These are phyloP conservation scores for Automeris io DNA, from an alignment of 2,888 invertebrate species.

Conservation along the genomic window DNA sequence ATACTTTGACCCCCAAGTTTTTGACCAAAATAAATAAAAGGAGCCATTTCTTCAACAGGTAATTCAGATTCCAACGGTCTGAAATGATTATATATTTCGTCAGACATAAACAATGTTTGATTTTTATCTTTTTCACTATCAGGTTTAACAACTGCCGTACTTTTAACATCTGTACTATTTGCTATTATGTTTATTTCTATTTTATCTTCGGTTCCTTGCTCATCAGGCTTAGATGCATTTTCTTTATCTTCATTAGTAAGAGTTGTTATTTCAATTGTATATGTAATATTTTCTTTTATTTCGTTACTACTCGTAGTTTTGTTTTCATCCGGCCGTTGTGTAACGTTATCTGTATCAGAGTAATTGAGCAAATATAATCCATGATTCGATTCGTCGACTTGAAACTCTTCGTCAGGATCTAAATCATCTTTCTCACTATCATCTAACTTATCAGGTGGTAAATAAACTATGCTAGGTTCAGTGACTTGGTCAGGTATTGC, in stretches of 20 bases:
- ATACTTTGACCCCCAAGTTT: constrained; percentile 67
- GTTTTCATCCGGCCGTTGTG: constrained; percentile 41
- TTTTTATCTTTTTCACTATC: constrained; percentile 65
- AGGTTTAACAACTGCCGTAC: constrained; percentile 40
- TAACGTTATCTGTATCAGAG: constrained; percentile 63
- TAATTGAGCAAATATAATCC: constrained; percentile 70
- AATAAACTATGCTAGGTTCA: constrained; percentile 53
- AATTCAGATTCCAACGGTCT: constrained; percentile 79
- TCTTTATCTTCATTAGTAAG: constrained; percentile 21
- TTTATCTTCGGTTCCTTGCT: constrained; percentile 40
- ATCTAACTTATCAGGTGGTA: constrained; percentile 67
- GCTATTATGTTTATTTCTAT: constrained; percentile 45
- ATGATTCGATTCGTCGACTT: constrained; percentile 74
- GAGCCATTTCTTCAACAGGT: constrained; percentile 81
- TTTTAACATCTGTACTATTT: constrained; percentile 52
- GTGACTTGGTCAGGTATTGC: constrained; percentile 42
- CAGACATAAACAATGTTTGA: constrained; percentile 77
- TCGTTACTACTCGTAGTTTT: constrained; percentile 35
- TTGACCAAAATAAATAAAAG: constrained; percentile 83
- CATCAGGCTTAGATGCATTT: constrained; percentile 26
- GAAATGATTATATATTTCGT: constrained; percentile 80
- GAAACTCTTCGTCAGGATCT: constrained; percentile 73
- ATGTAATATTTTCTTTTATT: constrained; percentile 30
- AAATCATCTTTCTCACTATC: constrained; percentile 65
- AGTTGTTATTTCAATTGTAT: constrained; percentile 30